Conservation (phyloP, 2,888 invertebrate species). For the Kryphioiulus occultus region DNA sequence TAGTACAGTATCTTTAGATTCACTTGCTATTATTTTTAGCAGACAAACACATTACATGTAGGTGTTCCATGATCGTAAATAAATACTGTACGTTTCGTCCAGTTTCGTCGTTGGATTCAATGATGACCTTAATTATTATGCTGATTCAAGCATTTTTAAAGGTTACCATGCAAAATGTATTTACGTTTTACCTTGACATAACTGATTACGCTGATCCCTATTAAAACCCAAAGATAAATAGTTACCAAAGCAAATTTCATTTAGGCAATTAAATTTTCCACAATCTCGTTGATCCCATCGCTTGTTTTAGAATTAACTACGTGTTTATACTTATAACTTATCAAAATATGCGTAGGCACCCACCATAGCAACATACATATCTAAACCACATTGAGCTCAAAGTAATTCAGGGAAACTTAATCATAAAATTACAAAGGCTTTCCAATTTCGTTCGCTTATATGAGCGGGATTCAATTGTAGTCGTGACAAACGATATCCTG, state of each 20-base stretch:
- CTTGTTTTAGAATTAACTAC: no score
- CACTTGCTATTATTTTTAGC: no score
- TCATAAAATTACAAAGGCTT: background rate
- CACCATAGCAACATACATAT: background rate
- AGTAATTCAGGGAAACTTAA: slow-evolving; percentile 9
- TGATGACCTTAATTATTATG: background rate
- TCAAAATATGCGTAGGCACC: background rate
- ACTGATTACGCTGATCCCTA: background rate
- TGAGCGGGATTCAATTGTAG: background rate
- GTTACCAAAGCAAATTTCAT: background rate
- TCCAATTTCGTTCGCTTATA: background rate
- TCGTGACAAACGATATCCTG: slow-evolving; percentile 35
- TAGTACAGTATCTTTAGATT: no score
- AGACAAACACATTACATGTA: no score
- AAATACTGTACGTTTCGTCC: background rate
- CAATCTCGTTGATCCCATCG: no score
- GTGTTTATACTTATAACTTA: background rate
- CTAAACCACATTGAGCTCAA: slow-evolving; percentile 12
- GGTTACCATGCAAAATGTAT: background rate
- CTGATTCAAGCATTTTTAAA: background rate
- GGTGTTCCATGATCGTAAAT: no score
- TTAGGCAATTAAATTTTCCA: background rate
- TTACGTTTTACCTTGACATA: background rate
- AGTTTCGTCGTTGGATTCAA: background rate
- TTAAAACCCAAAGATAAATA: background rate